Base-by-base conservation (phyloP, 2,888 invertebrate genomes). In the Amphimallon solstitiale region DNA sequence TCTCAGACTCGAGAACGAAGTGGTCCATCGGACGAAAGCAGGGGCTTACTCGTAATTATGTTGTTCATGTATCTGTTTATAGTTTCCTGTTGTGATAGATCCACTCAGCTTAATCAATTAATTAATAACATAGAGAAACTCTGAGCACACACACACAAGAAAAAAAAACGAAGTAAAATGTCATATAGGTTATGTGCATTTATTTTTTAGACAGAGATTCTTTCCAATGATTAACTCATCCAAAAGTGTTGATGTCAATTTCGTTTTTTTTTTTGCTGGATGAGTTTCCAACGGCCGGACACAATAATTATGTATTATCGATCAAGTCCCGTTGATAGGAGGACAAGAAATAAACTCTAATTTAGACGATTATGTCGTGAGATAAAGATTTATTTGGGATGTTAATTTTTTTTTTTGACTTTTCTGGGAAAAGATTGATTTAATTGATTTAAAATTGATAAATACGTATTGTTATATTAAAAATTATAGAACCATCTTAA, bases 281-380 rank as follows among this genome's bases (percentile, higher is more conserved):
- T 59, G 29, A 29, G 34, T 43, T 29, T 29, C 15, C 14, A 23
- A 59, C 56, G 43, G n/a, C 10, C 17, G 29, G 43, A 45, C 43
- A 45, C 43, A 23, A 15, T 59, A 59, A 59, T 38, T 45, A 45
- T 17, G 2, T 59, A 29, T 59, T 59, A 59, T 59, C 56, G 56
- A 59, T 59, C 56, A 59, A 59, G 29, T 34, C 34, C 34, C n/a
- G 29, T 59, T 12, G 56, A 59, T 59, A 59, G 29, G 43, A 43
- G 34, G 56, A 59, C 56, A 59, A 43, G 56, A 37, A 38, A 56
- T 10, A 40, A 37, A 43, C 43, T 43, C 56, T 43, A 59, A 59
- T 59, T 59, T 59, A 43, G 56, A 59, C 15, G 29, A 43, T 59
- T 43, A 59, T 19, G 17, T 29, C 14, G 29, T 15, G 21, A 29